These are phyloP conservation scores for Spinus pinus DNA, from an alignment of 2,797 vertebrate species.

Conservation along the genomic window DNA sequence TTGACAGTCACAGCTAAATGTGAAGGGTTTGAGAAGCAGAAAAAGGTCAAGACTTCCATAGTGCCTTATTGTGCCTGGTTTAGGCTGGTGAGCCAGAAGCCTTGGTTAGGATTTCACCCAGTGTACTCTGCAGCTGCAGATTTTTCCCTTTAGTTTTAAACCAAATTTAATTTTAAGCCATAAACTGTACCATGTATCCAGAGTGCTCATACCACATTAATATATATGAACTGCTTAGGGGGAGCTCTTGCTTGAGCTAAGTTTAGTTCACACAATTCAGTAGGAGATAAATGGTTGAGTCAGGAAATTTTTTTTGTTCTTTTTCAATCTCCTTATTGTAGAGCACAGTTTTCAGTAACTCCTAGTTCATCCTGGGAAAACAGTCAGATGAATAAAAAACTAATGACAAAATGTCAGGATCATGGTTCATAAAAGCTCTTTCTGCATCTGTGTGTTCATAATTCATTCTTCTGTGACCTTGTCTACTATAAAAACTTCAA, in stretches of 20 bases:
- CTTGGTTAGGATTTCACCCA: not conserved
- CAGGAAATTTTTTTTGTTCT: slow-evolving; percentile 53
- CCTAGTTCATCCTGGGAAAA: slow-evolving; percentile 40
- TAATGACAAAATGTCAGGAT: not conserved
- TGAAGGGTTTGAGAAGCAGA: not conserved
- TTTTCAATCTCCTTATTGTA: slow-evolving; percentile 69
- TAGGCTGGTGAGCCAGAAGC: not conserved
- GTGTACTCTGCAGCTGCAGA: not conserved
- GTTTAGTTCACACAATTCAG: slow-evolving; percentile 68
- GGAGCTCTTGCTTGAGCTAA: slow-evolving; percentile 62
- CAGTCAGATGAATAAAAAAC: slow-evolving; percentile 38
- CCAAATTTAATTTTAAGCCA: not conserved
- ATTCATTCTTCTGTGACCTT: slow-evolving; percentile 50
- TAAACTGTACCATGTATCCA: slow-evolving; percentile 19
- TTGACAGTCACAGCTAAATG: not conserved
- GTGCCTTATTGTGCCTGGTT: not conserved
- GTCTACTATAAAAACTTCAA: slow-evolving; percentile 30
- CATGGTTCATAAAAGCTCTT: slow-evolving; percentile 41
- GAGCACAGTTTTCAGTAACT: slow-evolving; percentile 61
- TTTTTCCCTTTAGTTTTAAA: slow-evolving; percentile 8
- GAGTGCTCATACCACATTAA: slow-evolving; percentile 49
- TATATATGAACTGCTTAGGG: slow-evolving; percentile 67
- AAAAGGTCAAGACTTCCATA: not conserved
- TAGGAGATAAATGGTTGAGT: slow-evolving; percentile 63
- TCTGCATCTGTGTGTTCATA: slow-evolving; percentile 32